Percentiles rank a stretch among this genome's conserved stretches.
Evolutionary conservation across 2,113 vertebrate genomes (phyloP).

Genomic region (Clarias batrachus): DNA sequence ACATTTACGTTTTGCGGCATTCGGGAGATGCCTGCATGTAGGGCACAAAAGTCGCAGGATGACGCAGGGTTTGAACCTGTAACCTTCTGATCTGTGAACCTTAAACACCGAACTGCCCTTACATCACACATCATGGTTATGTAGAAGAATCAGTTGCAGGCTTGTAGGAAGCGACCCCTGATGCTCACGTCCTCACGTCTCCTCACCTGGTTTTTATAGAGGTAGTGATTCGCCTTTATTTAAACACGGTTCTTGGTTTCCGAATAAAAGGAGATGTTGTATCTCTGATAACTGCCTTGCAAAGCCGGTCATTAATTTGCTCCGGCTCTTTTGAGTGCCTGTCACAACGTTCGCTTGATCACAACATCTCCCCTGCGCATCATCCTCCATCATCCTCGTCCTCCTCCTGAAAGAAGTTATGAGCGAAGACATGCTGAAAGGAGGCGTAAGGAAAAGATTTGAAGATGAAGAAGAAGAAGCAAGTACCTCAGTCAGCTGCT

Average conservation of each 20-base stretch:
- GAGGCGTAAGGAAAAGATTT: neutral
- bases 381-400: neutral
- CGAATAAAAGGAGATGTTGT: neutral
- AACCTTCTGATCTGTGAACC: no score
- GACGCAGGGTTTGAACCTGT: no score
- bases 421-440: conserved; percentile 15
- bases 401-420: conserved; percentile 7
- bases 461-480: neutral
- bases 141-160: no score
- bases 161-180: no score
- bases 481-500: neutral
- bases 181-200: neutral
- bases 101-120: no score
- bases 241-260: neutral
- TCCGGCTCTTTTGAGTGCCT: conserved; percentile 13
- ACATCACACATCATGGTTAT: no score
- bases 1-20: no score
- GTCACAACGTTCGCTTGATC: conserved; percentile 4
- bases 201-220: neutral
- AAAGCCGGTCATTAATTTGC: conserved; percentile 24
- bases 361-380: neutral
- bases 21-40: no score
- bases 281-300: neutral
- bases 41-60: no score
- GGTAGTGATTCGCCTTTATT: no score